Base-by-base conservation (phyloP, 2,888 invertebrate genomes). In the Trichogramma evanescens region DNA sequence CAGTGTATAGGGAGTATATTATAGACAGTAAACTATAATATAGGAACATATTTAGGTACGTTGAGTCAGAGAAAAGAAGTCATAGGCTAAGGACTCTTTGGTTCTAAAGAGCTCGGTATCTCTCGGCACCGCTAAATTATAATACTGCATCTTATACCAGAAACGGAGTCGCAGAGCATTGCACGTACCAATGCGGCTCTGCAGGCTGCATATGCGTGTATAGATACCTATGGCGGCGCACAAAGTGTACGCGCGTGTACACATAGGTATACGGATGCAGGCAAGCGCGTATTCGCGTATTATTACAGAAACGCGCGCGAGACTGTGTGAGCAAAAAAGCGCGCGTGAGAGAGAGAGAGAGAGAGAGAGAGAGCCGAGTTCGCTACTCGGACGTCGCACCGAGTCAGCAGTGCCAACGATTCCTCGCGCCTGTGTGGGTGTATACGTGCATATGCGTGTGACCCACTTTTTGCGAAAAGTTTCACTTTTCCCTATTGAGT, bases 381-480 rank as follows among this genome's bases (percentile, higher is more conserved):
- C 26, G 26, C 26, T 26, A 26, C 26, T 26, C 26, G 10, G 46
- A 8, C 46, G 7, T 6, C 46, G 9, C 6, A 9, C 46, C 10
- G 46, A 10, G n/a, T 46, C 46, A 10, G 10, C 10, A 46, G 10
- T 10, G 46, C 46, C 10, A 46, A 46, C 46, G 46, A 8, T 9
- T 5, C 38, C 9, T 13, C 26, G 42, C 43, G 44, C 53, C 13
- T 38, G 43, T 26, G 41, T 6, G 38, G 9, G 10, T 39, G 26
- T 39, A 52, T 65, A 62, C 6, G 66, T 68, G 69, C 70, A 77
- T 77, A 76, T 77, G 76, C 76, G 77, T 77, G 77, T 77, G 77
- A 77, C 77, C 77, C 74, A 74, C 73, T 77, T 77, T 77, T 72
- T 74, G 46, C 46, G 71, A 75, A 26, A 75, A 77, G 77, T 77